Conservation (phyloP, 2,113 vertebrate species). For the Hymenochirus boettgeri region DNA sequence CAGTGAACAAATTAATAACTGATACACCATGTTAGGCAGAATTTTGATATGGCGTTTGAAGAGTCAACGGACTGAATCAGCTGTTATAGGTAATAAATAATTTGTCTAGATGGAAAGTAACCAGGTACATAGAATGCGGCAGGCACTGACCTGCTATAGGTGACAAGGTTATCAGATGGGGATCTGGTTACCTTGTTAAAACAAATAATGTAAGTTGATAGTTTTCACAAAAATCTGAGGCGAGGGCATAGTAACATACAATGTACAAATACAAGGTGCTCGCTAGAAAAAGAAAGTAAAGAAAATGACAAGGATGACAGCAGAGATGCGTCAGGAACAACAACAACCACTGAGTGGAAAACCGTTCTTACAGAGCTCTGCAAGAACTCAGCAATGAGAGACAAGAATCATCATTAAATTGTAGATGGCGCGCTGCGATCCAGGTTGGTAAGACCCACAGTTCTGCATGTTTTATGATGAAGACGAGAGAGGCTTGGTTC, state of each 20-base stretch:
- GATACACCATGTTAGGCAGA: conserved; percentile 59
- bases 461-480: conserved; percentile 31
- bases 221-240: conserved; percentile 45
- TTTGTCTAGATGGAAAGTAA: background rate
- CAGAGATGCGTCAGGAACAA: conserved; percentile 54
- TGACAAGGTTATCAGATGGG: background rate
- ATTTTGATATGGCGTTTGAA: conserved; percentile 67
- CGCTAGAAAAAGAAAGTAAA: conserved; percentile 49
- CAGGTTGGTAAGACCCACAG: conserved; percentile 53
- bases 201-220: conserved; percentile 19
- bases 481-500: conserved; percentile 9
- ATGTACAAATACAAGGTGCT: conserved; percentile 53
- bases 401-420: conserved; percentile 57
- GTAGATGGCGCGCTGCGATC: conserved; percentile 29
- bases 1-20: conserved; percentile 68
- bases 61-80: conserved; percentile 64
- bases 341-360: conserved; percentile 58
- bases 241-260: conserved; percentile 56
- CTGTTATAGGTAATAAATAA: conserved; percentile 63
- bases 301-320: conserved; percentile 61
- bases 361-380: conserved; percentile 52
- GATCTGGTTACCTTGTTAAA: conserved; percentile 10
- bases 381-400: conserved; percentile 56
- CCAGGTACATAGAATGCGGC: background rate
- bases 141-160: background rate